Conservation (phyloP, 37 sponge, comb jelly and placozoan genomes). For the Halisarca cf. caerulea region DNA sequence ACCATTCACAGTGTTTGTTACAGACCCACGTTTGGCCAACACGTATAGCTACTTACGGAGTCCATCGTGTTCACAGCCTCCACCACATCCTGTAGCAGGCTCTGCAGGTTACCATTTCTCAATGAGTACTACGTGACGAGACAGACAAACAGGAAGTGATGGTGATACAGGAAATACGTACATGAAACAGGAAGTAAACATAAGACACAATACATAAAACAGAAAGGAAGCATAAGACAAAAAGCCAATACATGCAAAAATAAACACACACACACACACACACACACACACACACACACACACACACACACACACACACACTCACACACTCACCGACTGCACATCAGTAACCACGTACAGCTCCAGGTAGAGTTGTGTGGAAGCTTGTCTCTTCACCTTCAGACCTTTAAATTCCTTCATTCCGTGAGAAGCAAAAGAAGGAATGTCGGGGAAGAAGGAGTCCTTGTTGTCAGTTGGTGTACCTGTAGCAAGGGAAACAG, state of each 20-base stretch:
- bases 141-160: no score
- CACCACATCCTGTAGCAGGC: not conserved
- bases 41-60: not conserved
- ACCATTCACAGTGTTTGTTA: no score
- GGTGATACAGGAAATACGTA: no score
- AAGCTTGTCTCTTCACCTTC: not conserved
- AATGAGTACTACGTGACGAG: no score
- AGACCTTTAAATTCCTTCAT: not conserved
- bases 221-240: not conserved
- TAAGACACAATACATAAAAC: not conserved
- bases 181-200: not conserved
- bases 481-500: not conserved
- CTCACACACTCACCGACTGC: not conserved
- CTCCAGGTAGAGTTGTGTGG: not conserved
- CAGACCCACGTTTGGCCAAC: not conserved
- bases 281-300: not conserved
- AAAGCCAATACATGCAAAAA: no score
- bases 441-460: not conserved
- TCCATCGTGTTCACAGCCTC: constrained; percentile 17
- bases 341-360: constrained; percentile 15
- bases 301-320: constrained; percentile 27
- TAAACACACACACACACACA: not conserved
- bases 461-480: no score
- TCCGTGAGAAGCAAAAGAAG: not conserved
- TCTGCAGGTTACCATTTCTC: not conserved